These are phyloP conservation scores for Tachystola acroxantha DNA, from an alignment of 2,888 invertebrate species.

Conservation along the genomic window DNA sequence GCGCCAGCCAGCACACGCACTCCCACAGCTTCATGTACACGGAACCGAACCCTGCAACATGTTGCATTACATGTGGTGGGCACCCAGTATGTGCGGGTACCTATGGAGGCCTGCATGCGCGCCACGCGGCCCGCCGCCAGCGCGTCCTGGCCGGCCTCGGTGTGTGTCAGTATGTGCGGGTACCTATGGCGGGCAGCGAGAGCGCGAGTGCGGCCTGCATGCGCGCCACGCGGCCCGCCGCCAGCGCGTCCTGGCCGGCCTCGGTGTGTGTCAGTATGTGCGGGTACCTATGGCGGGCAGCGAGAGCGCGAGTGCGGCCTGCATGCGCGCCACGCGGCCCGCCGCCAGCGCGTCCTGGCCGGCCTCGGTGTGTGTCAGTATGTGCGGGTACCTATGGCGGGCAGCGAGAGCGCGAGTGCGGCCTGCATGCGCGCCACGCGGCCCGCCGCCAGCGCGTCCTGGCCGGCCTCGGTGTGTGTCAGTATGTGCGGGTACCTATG, in stretches of 20 bases:
- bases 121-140: too few species aligned
- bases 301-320: not conserved
- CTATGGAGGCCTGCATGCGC: too few species aligned
- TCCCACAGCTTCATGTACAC: slow-evolving; percentile 95
- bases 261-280: too few species aligned
- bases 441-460: not conserved
- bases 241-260: too few species aligned
- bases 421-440: not conserved
- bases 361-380: not conserved
- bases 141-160: too few species aligned
- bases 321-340: not conserved
- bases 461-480: not conserved
- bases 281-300: not conserved
- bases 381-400: slow-evolving; percentile 12
- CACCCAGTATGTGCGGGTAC: too few species aligned
- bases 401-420: slow-evolving; percentile 35
- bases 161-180: too few species aligned
- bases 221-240: too few species aligned
- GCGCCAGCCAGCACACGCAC: slow-evolving; percentile 87
- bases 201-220: too few species aligned
- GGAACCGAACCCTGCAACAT: slow-evolving; percentile 80
- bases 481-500: slow-evolving; percentile 25
- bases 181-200: too few species aligned
- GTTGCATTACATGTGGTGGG: too few species aligned
- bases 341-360: not conserved